Conservation (phyloP, 2,797 vertebrate genomes). For the Lagocephalus sceleratus region DNA sequence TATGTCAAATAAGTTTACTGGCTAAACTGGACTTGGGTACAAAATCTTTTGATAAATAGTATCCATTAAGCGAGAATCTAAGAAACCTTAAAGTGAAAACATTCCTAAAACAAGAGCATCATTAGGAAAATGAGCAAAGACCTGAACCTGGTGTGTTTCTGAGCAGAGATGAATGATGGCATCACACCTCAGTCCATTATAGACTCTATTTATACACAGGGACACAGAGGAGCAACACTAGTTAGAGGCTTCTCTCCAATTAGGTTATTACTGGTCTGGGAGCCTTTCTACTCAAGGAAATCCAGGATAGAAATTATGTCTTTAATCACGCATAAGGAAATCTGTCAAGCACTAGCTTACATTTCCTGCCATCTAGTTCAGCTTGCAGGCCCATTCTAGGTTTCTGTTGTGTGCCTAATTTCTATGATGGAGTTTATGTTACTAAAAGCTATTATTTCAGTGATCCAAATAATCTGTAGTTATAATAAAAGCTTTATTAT, state of each 20-base stretch:
- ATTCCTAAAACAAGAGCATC: constrained; percentile 82
- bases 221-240: constrained; percentile 78
- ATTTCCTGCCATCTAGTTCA: constrained; percentile 10
- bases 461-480: too few species aligned
- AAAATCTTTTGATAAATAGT: constrained; percentile 76
- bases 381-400: constrained; percentile 12
- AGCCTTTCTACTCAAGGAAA: constrained; percentile 69
- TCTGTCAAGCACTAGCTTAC: constrained; percentile 31
- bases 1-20: constrained; percentile 75
- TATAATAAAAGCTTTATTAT: too few species aligned
- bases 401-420: constrained; percentile 1
- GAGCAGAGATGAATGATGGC: constrained; percentile 83
- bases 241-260: constrained; percentile 79
- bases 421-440: constrained; percentile 8
- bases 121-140: constrained; percentile 85
- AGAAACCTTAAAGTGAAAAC: constrained; percentile 80
- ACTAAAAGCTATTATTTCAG: neutral
- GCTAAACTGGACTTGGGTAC: constrained; percentile 73
- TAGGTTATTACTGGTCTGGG: constrained; percentile 80
- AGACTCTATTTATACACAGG: constrained; percentile 82
- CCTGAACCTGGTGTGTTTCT: constrained; percentile 80
- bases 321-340: constrained; percentile 65
- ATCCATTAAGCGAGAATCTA: constrained; percentile 78
- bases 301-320: constrained; percentile 60
- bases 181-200: constrained; percentile 80